A percentile compares a stretch with the other conserved stretches of the same genome.
Evolutionary conservation across 2,888 invertebrate species (phyloP).

Genomic region (Apamea epomidion): DNA sequence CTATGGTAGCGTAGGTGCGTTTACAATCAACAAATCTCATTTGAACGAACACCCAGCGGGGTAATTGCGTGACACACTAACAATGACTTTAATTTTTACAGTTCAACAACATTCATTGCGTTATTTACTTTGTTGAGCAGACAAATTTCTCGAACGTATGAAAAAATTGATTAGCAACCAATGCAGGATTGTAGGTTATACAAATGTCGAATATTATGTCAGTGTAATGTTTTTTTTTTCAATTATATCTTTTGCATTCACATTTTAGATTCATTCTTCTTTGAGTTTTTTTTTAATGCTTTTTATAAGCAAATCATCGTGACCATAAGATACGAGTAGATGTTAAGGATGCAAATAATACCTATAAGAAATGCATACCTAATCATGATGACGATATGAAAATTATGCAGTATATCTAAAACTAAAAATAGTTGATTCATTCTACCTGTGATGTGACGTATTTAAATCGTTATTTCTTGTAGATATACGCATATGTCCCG

Average conservation of each 20-base stretch:
- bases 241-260: neutral
- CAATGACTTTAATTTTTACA: too few relatives aligned
- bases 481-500: neutral
- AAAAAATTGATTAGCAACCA: too few relatives aligned
- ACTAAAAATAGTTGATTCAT: slow-evolving; percentile 16
- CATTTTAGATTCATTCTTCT: neutral
- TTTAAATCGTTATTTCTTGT: slow-evolving; percentile 1
- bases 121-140: too few relatives aligned
- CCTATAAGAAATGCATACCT: neutral
- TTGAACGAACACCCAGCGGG: neutral
- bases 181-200: neutral
- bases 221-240: neutral
- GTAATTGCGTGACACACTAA: too few relatives aligned
- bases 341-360: neutral
- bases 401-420: slow-evolving; percentile 22
- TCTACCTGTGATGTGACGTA: neutral
- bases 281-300: neutral
- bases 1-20: neutral
- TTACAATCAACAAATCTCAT: neutral
- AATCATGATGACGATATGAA: slow-evolving; percentile 23
- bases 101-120: too few relatives aligned
- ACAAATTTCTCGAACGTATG: too few relatives aligned
- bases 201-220: neutral
- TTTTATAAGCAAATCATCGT: neutral
- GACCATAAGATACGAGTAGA: neutral